Base-by-base conservation (phyloP, 2,113 vertebrate species). In the Serranochromis macrocephalus region DNA sequence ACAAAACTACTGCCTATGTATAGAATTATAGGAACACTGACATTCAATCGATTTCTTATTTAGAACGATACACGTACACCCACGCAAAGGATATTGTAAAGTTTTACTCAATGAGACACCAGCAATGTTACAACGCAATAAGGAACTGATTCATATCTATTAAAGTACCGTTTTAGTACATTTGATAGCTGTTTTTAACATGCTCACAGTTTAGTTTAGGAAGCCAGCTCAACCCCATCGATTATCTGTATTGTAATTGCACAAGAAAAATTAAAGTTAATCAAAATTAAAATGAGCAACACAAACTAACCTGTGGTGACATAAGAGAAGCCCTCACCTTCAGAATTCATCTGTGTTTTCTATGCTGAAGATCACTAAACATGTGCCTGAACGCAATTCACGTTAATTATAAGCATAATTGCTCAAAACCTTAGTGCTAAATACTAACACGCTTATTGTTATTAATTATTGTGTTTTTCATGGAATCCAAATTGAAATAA, bases 311-410 rank as follows among this genome's bases (percentile, higher is more conserved):
- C 8, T 49, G 7, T 14, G 2, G 0, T 26, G 13, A 87, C 16
- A 2, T 29, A 3, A 14, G 26, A 2, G 16, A 42, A 36, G 61
- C 16, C 12, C 86, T 90, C 84, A 90, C 88, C 88, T 91, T 88
- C 90, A 90, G 7, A 10, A 3, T 66, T 7, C 83, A 75, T 82
- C 88, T 54, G 73, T 3, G 58, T 2, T 36, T 10, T 9, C 75
- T 7, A 49, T 6, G 9, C 2, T 6, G 7, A 47, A 49, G 82
- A 78, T 87, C n/a, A 5, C 73, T 4, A 7, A 38, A 7, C 7
- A 58, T 19, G 5, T 68, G 88, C 88, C 90, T 83, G 85, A 85
- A 24, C 24, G 26, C 13, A 36, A 80, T 14, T 53, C 14, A 36
- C 29, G 3, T n/a, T 12, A 53, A 80, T 33, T 7, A 33, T 13